Evolutionary conservation across 2,888 invertebrate species (phyloP).

Genomic region (Monoplex corrugatus): DNA sequence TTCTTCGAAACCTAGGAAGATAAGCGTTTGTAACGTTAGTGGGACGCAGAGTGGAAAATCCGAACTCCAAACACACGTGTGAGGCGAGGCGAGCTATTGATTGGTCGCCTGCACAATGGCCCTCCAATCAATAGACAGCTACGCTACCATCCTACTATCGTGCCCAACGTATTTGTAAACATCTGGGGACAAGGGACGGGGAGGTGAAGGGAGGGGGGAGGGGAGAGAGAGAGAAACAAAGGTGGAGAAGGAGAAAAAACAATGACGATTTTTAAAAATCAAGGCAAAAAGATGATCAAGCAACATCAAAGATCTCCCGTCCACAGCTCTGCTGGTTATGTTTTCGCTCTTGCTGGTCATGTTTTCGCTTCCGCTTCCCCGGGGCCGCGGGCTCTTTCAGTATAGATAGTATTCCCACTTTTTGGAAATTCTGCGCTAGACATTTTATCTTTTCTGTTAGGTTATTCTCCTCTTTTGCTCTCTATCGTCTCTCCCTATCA

Average conservation of each 20-base stretch:
- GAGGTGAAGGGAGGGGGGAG: background rate
- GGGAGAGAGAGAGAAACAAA: background rate
- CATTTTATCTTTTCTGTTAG: no score
- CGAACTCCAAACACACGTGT: constrained; percentile 23
- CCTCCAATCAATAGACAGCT: constrained; percentile 39
- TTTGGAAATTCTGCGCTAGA: no score
- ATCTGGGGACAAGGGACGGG: background rate
- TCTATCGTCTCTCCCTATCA: background rate
- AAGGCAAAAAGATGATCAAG: no score
- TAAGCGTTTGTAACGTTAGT: no score
- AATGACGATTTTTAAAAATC: no score
- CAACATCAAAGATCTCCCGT: no score
- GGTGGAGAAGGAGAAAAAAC: background rate
- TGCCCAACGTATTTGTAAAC: background rate
- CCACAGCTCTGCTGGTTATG: no score
- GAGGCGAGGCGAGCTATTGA: constrained; percentile 21
- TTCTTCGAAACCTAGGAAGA: no score
- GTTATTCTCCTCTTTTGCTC: background rate
- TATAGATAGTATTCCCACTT: no score
- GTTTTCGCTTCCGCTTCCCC: no score
- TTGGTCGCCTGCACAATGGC: constrained; percentile 44
- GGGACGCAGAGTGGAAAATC: constrained; percentile 23
- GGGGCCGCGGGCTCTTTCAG: no score
- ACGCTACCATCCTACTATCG: background rate
- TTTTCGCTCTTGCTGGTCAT: no score